Evolutionary conservation across 2,797 vertebrate species (phyloP), one percentile per base, ranked within the genome.

Genomic region (Lepidocolaptes lacrymiger): DNA sequence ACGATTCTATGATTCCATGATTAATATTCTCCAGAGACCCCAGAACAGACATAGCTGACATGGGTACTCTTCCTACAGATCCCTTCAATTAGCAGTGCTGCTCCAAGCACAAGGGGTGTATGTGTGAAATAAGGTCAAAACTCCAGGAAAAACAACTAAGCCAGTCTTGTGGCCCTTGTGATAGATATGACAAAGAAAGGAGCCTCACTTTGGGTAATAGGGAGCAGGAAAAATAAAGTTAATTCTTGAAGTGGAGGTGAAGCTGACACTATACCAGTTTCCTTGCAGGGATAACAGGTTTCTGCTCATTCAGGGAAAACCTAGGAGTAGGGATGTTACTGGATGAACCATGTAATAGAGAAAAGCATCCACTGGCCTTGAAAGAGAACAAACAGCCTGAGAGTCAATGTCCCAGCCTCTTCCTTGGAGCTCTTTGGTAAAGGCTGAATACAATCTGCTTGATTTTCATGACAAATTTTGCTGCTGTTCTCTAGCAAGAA

Each of bases 191-290:
- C 9, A 15, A 30, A 61, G 55, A 27, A 81, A 69, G 24, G 7
- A 5, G 3, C 0, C 2, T 6, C 16, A 5, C 36, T 67, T 55
- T 63, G 68, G 16, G 22, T 61, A 74, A 58, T 1, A 20, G 8
- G 17, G 39, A 89, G 23, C 10, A 51, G 21, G 23, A 46, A 68
- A 10, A 89, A 61, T 10, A 74, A 71, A 84, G 10, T 14, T 78
- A 41, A 27, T 54, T 46, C 34, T 43, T 19, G 3, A n/a, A 2
- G 1, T 21, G 4, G 1, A 1, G 9, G 12, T 15, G 2, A 24
- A 66, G 5, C 14, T 61, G 24, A 82, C 23, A 28, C 11, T 4
- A 23, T 3, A 18, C 9, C 23, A 36, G 14, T 43, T 54, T 64
- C 30, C 43, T 48, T 3, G 0, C 22, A 81, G 19, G 23, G 28